phyloP scores from a whole-genome alignment of 1,140 invertebrate genomes.

The Triops cancriformis region DNA sequence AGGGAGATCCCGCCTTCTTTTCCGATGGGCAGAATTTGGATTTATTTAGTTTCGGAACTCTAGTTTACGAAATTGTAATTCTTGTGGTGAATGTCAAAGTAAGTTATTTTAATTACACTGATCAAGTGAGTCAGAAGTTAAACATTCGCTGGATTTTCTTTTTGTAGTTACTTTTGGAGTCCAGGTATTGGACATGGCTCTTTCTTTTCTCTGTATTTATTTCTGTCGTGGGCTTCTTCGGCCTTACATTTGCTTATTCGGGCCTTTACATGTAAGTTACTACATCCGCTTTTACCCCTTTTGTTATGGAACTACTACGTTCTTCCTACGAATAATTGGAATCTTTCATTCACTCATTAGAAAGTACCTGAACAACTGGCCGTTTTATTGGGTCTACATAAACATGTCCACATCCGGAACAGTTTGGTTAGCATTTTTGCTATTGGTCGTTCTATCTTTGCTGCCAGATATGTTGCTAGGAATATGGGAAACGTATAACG shows the following conservation, averaged over 20 bases:
- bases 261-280: conserved; percentile 49
- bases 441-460: conserved; percentile 48
- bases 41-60: conserved; percentile 42
- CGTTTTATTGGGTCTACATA: conserved; percentile 51
- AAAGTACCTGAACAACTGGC: conserved; percentile 29
- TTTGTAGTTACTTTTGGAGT: conserved; percentile 52
- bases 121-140: not conserved
- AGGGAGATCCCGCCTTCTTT: conserved; percentile 39
- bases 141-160: conserved; percentile 23
- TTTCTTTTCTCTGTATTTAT: conserved; percentile 49
- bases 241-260: conserved; percentile 51
- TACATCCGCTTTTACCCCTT: too few relatives aligned
- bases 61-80: conserved; percentile 43
- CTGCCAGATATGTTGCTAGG: conserved; percentile 48
- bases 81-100: conserved; percentile 48
- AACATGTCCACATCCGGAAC: conserved; percentile 47
- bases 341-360: not conserved
- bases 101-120: conserved; percentile 22
- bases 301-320: not conserved
- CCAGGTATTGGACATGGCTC: conserved; percentile 53
- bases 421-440: conserved; percentile 52
- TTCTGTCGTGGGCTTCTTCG: conserved; percentile 51
- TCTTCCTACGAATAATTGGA: not conserved
- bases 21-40: conserved; percentile 40
- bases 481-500: conserved; percentile 28